Evolutionary conservation across 2,888 invertebrate species (phyloP).

Genomic region (Lasioglossum marginatum): DNA sequence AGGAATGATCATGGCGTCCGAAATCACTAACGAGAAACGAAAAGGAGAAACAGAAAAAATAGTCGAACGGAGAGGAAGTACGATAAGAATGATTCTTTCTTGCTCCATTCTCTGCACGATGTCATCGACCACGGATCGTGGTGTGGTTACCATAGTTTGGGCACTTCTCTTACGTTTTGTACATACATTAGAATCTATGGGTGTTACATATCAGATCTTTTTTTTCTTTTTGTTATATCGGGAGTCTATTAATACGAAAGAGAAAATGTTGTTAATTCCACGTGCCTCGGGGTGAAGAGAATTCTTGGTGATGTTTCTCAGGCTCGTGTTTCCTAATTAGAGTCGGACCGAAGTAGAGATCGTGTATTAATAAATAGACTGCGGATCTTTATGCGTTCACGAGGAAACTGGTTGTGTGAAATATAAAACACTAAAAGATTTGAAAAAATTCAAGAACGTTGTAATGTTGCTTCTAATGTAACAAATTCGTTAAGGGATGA

Average conservation of each 20-base stretch:
- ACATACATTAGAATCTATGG: constrained; percentile 69
- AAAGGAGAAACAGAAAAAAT: background rate
- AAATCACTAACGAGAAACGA: constrained; percentile 4
- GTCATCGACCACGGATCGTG: constrained; percentile 66
- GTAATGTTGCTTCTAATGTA: too few species aligned
- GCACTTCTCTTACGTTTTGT: constrained; percentile 70
- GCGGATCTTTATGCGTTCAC: too few species aligned
- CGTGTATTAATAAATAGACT: too few species aligned
- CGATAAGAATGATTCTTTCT: background rate
- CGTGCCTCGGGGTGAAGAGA: background rate
- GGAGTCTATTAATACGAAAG: constrained; percentile 36
- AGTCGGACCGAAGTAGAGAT: too few species aligned
- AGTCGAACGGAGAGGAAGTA: background rate
- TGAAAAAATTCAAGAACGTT: too few species aligned
- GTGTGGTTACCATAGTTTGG: constrained; percentile 68
- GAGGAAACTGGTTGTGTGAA: too few species aligned
- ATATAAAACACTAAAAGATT: too few species aligned
- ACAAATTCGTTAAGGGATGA: too few species aligned
- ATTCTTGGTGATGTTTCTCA: constrained; percentile 7
- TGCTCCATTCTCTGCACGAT: constrained; percentile 65
- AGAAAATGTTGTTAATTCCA: background rate
- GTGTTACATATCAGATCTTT: constrained; percentile 58
- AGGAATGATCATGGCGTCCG: constrained; percentile 16
- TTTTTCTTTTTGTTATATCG: constrained; percentile 15
- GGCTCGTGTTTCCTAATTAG: constrained; percentile 16